These are phyloP conservation scores for Aplochiton taeniatus DNA, from an alignment of 2,797 vertebrate species.

Conservation along the genomic window DNA sequence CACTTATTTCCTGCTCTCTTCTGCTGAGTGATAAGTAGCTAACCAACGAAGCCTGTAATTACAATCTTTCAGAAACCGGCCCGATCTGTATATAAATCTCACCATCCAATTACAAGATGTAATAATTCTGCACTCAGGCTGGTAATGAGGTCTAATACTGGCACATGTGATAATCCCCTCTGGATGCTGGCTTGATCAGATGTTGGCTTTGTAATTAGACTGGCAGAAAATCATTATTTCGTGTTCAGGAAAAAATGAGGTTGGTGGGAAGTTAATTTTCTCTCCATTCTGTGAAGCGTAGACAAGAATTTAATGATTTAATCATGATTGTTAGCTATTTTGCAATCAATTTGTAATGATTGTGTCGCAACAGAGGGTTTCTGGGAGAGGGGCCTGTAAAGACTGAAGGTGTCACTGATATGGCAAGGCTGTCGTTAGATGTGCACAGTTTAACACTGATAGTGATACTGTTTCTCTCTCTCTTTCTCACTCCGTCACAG, in stretches of 20 bases:
- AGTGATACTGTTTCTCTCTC: conserved; percentile 2
- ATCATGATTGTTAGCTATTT: conserved; percentile 99
- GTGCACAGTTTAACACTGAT: conserved; percentile 47
- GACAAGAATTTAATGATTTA: conserved; percentile 99
- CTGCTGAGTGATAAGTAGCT: conserved; percentile 99
- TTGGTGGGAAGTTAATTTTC: conserved; percentile 99
- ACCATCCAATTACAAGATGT: conserved; percentile 99
- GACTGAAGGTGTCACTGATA: conserved; percentile 77
- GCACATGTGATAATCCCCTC: conserved; percentile 99
- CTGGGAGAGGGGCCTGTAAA: conserved; percentile 81
- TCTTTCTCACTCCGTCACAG: neutral
- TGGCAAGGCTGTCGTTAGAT: conserved; percentile 61
- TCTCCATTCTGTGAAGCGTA: conserved; percentile 97
- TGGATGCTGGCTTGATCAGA: conserved; percentile 99
- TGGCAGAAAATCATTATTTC: conserved; percentile 95
- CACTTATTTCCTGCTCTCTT: conserved; percentile 96
- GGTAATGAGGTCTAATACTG: conserved; percentile 99
- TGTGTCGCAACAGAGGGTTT: conserved; percentile 94
- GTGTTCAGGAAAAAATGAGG: conserved; percentile 93
- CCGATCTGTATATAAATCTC: conserved; percentile 99
- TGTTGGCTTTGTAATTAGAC: conserved; percentile 97
- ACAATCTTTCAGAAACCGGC: conserved; percentile 99
- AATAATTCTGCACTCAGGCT: conserved; percentile 99
- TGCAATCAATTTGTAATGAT: conserved; percentile 99
- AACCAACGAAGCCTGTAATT: conserved; percentile 99